Evolutionary conservation across 30 jellyfish, hydroid and myxozoan species (phyloP).

Genomic region (Cassiopea xamachana): DNA sequence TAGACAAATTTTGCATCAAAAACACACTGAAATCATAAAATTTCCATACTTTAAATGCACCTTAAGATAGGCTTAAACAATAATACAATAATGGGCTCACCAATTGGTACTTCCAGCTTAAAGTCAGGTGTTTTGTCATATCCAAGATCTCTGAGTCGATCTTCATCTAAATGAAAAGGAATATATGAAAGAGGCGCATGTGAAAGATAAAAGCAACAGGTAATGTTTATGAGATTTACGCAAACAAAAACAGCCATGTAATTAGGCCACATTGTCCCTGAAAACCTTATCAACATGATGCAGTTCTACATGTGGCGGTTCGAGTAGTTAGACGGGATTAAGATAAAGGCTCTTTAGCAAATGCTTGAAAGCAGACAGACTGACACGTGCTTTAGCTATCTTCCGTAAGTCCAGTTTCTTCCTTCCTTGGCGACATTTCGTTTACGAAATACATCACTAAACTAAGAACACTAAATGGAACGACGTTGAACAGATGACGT

Average conservation of each 20-base stretch:
- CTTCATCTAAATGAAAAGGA: slow-evolving; percentile 69
- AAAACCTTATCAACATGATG: neutral
- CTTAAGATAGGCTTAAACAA: neutral
- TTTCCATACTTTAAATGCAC: neutral
- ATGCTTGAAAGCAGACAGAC: neutral
- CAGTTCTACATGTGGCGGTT: neutral
- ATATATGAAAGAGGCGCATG: neutral
- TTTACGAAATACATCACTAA: too few species aligned
- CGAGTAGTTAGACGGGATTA: neutral
- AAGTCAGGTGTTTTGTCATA: slow-evolving; percentile 94
- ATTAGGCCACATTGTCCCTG: neutral
- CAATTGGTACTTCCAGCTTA: slow-evolving; percentile 85
- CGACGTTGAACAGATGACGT: neutral
- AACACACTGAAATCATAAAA: too few species aligned
- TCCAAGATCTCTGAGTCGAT: slow-evolving; percentile 72
- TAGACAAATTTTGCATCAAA: neutral
- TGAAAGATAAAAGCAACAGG: neutral
- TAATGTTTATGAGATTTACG: neutral
- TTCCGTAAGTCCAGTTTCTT: too few species aligned
- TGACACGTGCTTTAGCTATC: neutral
- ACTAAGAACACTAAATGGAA: neutral
- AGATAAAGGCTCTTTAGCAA: neutral
- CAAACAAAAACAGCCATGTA: neutral
- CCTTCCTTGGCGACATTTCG: too few species aligned
- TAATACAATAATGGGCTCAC: slow-evolving; percentile 19